Evolutionary conservation across 2,888 invertebrate species (phyloP).

Genomic region (Zeuzera pyrina): DNA sequence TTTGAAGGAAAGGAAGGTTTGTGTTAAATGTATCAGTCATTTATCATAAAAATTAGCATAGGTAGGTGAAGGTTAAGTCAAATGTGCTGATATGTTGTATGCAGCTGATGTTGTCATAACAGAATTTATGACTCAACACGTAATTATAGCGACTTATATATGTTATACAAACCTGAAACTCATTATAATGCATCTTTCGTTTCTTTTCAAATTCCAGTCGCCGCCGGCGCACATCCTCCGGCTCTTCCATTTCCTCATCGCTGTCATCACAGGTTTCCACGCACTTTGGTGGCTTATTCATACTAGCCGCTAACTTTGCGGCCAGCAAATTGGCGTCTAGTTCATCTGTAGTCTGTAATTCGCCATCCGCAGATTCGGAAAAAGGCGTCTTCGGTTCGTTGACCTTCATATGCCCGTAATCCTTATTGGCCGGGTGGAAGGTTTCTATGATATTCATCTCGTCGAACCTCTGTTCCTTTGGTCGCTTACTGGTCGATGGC

Average conservation of each 20-base stretch:
- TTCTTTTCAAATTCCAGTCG: constrained; percentile 91
- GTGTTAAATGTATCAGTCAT: no score
- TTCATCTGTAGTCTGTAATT: constrained; percentile 72
- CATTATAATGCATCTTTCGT: constrained; percentile 97
- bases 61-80: no score
- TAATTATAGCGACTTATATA: no score
- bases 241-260: constrained; percentile 73
- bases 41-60: no score
- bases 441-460: constrained; percentile 99
- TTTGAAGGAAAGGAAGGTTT: no score
- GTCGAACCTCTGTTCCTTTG: constrained; percentile 89
- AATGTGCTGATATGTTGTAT: no score
- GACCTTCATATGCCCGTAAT: constrained; percentile 98
- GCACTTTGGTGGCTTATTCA: constrained; percentile 65
- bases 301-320: constrained; percentile 77
- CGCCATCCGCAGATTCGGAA: constrained; percentile 75
- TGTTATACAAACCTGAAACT: constrained; percentile 75
- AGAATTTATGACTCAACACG: no score
- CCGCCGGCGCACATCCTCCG: constrained; percentile 76
- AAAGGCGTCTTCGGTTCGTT: constrained; percentile 98
- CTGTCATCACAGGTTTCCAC: constrained; percentile 64
- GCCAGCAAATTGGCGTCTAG: constrained; percentile 82
- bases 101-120: no score
- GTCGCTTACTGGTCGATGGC: constrained; percentile 56
- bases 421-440: constrained; percentile 97